Evolutionary conservation across 1,140 invertebrate genomes (phyloP), one percentile per base, ranked within the genome.

Genomic region (Drosophila nasuta): DNA sequence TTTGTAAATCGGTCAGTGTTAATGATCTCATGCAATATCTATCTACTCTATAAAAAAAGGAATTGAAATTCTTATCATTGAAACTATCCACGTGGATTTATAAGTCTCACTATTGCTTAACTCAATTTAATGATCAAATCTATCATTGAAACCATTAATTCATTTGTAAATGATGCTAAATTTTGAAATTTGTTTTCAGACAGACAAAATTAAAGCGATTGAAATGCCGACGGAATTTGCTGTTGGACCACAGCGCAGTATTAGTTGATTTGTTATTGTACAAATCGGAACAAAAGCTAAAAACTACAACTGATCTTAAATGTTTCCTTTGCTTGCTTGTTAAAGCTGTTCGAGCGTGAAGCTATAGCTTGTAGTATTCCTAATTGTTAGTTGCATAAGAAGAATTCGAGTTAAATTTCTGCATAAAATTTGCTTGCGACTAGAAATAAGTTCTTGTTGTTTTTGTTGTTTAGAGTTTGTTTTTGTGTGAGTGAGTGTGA

Each of bases 341-440:
- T 51, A n/a, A 67, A 73, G 63, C 15, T n/a, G 30, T 38, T 38
- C 41, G 41, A 46, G 30, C 28, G 51, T 46, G 17, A 68, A 60
- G 77, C 64, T 73, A 60, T 66, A 67, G 38, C 20, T 35, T 57
- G 71, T 65, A 52, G 56, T 60, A 46, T 64, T 52, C 28, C 45
- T 70, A 69, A 60, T 75, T 65, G 62, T 77, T 67, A 71, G 48
- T 48, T 71, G 78, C 48, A 78, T 77, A 74, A 67, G 54, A 73
- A 77, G 74, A 88, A 65, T 79, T 80, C 81, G 80, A 87, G 74
- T 83, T 71, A 66, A 73, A 87, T 88, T 80, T 73, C 85, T 88
- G 83, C 80, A 88, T 79, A 65, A 77, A 79, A 80, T 76, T 77
- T 60, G 79, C 76, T 86, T 88, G 82, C 83, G 82, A 87, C 82